phyloP scores from a whole-genome alignment of 1,140 invertebrate species.

The Drosophila tropicalis region DNA sequence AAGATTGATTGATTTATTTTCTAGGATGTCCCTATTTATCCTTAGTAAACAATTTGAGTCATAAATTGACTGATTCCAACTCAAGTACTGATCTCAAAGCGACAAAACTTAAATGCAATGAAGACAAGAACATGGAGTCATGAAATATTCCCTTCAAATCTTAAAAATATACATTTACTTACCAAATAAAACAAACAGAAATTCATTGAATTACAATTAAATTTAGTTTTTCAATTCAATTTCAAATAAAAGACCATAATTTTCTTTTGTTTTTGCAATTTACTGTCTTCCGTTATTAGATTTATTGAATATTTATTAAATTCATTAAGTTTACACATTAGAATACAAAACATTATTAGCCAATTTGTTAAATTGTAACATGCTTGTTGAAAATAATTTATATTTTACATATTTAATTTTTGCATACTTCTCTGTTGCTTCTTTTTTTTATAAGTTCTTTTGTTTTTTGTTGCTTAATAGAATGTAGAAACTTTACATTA shows the following conservation, averaged over 20 bases:
- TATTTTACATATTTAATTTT: neutral
- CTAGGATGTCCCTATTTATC: too few species aligned
- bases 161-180: too few species aligned
- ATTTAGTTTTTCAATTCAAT: too few species aligned
- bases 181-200: too few species aligned
- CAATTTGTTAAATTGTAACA: slow-evolving; percentile 31
- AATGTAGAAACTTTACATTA: neutral
- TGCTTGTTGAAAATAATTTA: neutral
- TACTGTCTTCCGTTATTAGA: neutral
- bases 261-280: neutral
- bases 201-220: too few species aligned
- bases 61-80: too few species aligned
- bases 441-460: neutral
- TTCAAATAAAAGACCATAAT: neutral
- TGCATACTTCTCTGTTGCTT: neutral
- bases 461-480: neutral
- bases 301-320: neutral
- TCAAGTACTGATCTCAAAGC: too few species aligned
- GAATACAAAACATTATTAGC: slow-evolving; percentile 42
- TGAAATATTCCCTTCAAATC: too few species aligned
- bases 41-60: too few species aligned
- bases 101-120: too few species aligned
- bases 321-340: slow-evolving; percentile 3
- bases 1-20: too few species aligned
- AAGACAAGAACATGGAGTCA: too few species aligned